Evolutionary conservation across 2,113 vertebrate genomes (phyloP), one percentile per base, ranked within the genome.

Genomic region (Oncorhynchus nerka): DNA sequence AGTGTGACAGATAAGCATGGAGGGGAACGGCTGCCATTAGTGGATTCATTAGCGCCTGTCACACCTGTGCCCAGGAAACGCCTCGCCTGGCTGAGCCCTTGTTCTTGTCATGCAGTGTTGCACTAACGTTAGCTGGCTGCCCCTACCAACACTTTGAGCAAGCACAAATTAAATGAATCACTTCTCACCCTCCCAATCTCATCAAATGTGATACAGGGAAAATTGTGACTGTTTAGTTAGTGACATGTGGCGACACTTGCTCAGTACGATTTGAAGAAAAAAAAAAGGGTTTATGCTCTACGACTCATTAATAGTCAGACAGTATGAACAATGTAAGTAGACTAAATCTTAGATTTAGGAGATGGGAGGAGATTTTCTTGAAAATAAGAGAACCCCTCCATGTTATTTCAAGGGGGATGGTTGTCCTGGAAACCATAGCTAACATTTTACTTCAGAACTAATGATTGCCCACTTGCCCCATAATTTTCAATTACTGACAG

Each of bases 31-130:
- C 39, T 12, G 45, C 68, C 68, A 70, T 70, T 70, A 70, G 68
- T 48, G 32, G 68, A 70, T 48, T 70, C 39, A 70, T 70, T 49
- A 82, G 59, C 69, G 59, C 20, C 39, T 30, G 64, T 73, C 83
- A 77, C 80, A 82, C 75, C 70, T 68, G 28, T 32, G 66, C 68
- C 28, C 59, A 65, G 76, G 70, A 34, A 68, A 69, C 28, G 24
- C 71, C 55, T 68, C 48, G 45, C 22, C 45, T 22, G 68, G 9
- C 65, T 67, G 51, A 70, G 28, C 22, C 45, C 45, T 11, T 70
- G 65, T 39, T 66, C 39, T 11, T 45, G 39, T 11, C 39, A 45
- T 45, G 39, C 8, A 11, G 67, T 15, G 34, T 9, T 68, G 66
- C 24, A 4, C 39, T 32, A 24, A 32, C 32, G 20, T 45, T 28